Conservation (phyloP, 1,140 invertebrate species). For the Leptonema lineaticorne region DNA sequence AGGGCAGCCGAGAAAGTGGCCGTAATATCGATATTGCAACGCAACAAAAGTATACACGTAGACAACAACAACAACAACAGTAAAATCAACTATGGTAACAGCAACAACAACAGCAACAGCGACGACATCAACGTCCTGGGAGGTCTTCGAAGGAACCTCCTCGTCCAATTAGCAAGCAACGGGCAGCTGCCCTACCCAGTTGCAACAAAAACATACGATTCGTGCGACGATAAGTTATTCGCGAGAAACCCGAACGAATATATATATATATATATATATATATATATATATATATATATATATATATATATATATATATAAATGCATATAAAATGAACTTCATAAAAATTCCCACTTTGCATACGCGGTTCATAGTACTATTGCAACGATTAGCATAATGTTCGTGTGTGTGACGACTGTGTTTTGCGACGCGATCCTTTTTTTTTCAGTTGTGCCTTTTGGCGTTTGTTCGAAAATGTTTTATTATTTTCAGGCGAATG, state of each 20-base stretch:
- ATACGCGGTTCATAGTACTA: too few relatives aligned
- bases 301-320: too few relatives aligned
- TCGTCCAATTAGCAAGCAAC: slow-evolving; percentile 28
- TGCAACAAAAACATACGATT: slow-evolving; percentile 22
- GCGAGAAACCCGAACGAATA: not conserved
- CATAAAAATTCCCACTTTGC: not conserved
- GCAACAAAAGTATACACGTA: too few relatives aligned
- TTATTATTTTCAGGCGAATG: too few relatives aligned
- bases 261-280: too few relatives aligned
- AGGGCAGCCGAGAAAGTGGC: too few relatives aligned
- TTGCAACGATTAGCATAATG: not conserved
- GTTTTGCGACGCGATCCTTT: not conserved
- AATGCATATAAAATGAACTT: not conserved
- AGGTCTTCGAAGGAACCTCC: slow-evolving; percentile 26
- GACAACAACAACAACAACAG: not conserved
- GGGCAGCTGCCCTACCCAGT: slow-evolving; percentile 21
- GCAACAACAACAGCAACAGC: not conserved
- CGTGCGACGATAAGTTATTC: slow-evolving; percentile 27
- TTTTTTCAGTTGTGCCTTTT: too few relatives aligned
- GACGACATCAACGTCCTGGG: slow-evolving; percentile 7
- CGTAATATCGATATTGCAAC: too few relatives aligned
- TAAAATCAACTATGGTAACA: not conserved
- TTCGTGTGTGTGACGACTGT: not conserved
- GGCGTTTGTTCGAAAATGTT: not conserved
- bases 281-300: too few relatives aligned